phyloP scores from a whole-genome alignment of 2,888 invertebrate species.

The Yponomeuta malinellus region DNA sequence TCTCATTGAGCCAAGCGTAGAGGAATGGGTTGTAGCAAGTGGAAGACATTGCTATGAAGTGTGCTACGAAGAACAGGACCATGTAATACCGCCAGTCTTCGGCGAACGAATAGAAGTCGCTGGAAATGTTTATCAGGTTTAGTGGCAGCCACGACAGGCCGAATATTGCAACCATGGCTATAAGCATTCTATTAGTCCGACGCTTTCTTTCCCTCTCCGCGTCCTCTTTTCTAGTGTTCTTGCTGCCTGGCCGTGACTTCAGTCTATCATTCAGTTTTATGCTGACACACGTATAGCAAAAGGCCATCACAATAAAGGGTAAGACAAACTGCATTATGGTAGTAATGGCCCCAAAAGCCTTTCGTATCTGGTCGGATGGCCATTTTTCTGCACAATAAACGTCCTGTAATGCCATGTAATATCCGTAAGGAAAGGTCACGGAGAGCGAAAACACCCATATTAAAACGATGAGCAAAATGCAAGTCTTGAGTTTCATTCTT shows the following conservation, averaged over 20 bases:
- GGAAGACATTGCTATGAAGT: constrained; percentile 94
- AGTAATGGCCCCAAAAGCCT: constrained; percentile 85
- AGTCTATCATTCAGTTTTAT: constrained; percentile 83
- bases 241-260: constrained; percentile 83
- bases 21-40: constrained; percentile 96
- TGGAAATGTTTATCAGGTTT: constrained; percentile 86
- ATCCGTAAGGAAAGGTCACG: constrained; percentile 89
- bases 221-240: constrained; percentile 84
- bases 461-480: constrained; percentile 82
- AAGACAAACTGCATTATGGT: constrained; percentile 90
- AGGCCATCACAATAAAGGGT: constrained; percentile 90
- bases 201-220: constrained; percentile 86
- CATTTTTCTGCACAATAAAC: constrained; percentile 83
- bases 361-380: constrained; percentile 83
- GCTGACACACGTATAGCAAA: constrained; percentile 90
- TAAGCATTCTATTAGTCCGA: constrained; percentile 91
- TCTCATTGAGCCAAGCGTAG: constrained; percentile 97
- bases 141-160: constrained; percentile 90
- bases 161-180: constrained; percentile 93
- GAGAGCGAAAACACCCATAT: constrained; percentile 89
- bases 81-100: constrained; percentile 83
- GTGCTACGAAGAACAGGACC: constrained; percentile 86
- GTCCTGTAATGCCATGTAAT: constrained; percentile 81
- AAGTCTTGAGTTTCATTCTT: constrained; percentile 86
- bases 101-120: constrained; percentile 79